These are phyloP conservation scores for Gobius niger DNA, from an alignment of 2,113 vertebrate species.

Conservation along the genomic window DNA sequence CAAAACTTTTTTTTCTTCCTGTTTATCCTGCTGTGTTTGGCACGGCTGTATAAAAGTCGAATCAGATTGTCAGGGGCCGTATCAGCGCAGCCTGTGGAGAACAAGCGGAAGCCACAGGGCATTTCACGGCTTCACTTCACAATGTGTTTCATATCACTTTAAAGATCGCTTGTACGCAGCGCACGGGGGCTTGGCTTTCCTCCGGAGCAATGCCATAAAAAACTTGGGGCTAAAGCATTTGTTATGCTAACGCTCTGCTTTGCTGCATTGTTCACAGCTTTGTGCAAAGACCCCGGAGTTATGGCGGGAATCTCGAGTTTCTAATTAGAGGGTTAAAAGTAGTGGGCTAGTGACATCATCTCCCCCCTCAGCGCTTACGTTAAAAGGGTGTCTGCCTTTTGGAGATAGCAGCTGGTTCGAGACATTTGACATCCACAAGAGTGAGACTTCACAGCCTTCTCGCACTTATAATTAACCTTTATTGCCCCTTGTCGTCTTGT, in stretches of 20 bases:
- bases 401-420: conserved; percentile 69
- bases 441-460: conserved; percentile 60
- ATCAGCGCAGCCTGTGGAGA: conserved; percentile 43
- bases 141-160: conserved; percentile 58
- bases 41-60: conserved; percentile 26
- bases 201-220: conserved; percentile 28
- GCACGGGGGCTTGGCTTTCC: conserved; percentile 27
- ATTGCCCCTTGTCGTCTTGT: conserved; percentile 52
- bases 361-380: conserved; percentile 38
- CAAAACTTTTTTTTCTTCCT: not conserved
- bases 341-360: conserved; percentile 73
- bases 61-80: conserved; percentile 50
- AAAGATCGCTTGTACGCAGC: conserved; percentile 23
- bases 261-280: conserved; percentile 38
- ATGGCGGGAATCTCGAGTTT: conserved; percentile 62
- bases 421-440: conserved; percentile 50
- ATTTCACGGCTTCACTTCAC: conserved; percentile 49
- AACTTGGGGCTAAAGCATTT: conserved; percentile 50
- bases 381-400: conserved; percentile 33
- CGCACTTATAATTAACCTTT: conserved; percentile 68
- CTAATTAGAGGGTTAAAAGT: conserved; percentile 73
- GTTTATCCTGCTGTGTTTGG: conserved; percentile 23
- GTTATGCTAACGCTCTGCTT: conserved; percentile 43
- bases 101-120: conserved; percentile 45
- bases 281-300: conserved; percentile 53